phyloP scores from a whole-genome alignment of 2,888 invertebrate species.

The Onthophagus sagittarius region DNA sequence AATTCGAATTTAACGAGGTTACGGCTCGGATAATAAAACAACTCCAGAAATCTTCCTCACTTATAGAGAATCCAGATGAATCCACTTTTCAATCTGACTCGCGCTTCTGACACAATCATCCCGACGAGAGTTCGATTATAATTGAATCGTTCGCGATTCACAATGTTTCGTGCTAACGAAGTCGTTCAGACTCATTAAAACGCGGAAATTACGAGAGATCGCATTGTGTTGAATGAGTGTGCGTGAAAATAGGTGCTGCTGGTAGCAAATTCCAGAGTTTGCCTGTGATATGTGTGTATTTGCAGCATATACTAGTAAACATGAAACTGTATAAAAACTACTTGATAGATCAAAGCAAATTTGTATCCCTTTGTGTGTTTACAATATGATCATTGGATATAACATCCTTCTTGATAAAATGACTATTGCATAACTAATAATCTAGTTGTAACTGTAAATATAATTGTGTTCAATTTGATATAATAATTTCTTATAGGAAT shows the following conservation, averaged over 20 bases:
- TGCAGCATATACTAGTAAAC: neutral
- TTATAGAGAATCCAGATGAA: conserved; percentile 19
- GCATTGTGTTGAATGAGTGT: neutral
- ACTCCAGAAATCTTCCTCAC: conserved; percentile 19
- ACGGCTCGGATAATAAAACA: conserved; percentile 15
- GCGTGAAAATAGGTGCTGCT: neutral
- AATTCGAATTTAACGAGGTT: neutral
- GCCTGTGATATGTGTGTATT: neutral
- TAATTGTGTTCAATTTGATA: too few relatives aligned
- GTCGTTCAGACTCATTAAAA: conserved; percentile 37
- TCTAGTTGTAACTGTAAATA: neutral
- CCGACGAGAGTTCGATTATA: conserved; percentile 31
- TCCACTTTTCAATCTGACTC: conserved; percentile 27
- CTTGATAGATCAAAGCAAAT: neutral
- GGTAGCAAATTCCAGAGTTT: neutral
- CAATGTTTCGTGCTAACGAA: conserved; percentile 38
- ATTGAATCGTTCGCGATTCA: conserved; percentile 34
- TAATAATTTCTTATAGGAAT: too few relatives aligned
- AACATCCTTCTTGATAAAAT: too few relatives aligned
- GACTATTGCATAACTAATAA: neutral
- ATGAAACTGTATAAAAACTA: neutral
- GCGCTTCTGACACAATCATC: conserved; percentile 10
- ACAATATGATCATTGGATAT: neutral
- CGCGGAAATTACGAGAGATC: conserved; percentile 36
- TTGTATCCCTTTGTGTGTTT: neutral